Evolutionary conservation across 1,140 invertebrate species (phyloP).

Genomic region (Lepidurus arcticus): DNA sequence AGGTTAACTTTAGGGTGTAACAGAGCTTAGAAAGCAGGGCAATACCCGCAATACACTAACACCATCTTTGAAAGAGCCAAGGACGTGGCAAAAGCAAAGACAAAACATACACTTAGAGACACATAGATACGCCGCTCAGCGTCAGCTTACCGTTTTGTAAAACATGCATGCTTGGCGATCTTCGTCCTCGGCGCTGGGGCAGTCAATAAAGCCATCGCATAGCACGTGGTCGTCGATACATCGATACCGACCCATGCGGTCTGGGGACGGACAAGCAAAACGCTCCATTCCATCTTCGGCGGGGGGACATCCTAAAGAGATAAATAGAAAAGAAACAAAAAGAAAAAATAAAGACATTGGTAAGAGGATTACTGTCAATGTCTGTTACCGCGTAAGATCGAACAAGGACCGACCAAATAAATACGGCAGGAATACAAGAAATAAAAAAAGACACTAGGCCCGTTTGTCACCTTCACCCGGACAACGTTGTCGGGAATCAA

Average conservation of each 20-base stretch:
- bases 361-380: background rate
- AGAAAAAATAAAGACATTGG: conserved; percentile 25
- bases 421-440: too few relatives aligned
- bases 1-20: too few relatives aligned
- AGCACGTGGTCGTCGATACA: conserved; percentile 94
- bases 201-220: conserved; percentile 90
- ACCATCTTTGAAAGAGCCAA: too few relatives aligned
- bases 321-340: conserved; percentile 36
- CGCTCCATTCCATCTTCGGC: conserved; percentile 88
- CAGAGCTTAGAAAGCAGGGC: too few relatives aligned
- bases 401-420: too few relatives aligned
- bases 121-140: background rate
- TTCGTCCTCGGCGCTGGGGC: conserved; percentile 86
- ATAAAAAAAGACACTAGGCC: too few relatives aligned
- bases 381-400: background rate
- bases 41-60: too few relatives aligned
- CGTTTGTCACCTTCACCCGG: too few relatives aligned
- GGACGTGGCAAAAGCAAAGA: too few relatives aligned
- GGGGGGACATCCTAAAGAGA: conserved; percentile 77
- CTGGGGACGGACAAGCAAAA: conserved; percentile 86
- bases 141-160: conserved; percentile 79
- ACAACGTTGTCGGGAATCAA: too few relatives aligned
- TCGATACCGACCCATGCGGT: conserved; percentile 80
- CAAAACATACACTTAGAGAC: background rate
- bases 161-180: conserved; percentile 92